Conservation (phyloP, 2,113 vertebrate species). For the Hucho hucho region DNA sequence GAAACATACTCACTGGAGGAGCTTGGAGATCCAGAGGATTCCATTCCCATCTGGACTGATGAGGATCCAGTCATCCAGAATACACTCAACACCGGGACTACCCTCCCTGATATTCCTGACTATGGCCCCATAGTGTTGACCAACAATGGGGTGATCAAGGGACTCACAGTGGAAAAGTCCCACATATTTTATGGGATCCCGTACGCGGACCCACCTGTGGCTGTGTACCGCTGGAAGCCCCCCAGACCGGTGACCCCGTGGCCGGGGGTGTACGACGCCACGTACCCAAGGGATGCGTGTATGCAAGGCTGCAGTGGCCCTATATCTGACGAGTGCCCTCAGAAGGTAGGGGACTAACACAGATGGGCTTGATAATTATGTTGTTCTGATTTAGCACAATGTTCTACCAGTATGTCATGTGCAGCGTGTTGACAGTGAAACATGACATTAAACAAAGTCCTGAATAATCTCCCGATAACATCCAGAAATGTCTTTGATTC, state of each 20-base stretch:
- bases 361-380: background rate
- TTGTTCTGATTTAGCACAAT: background rate
- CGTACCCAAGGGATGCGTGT: constrained; percentile 67
- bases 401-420: background rate
- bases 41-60: constrained; percentile 14
- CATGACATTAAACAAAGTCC: background rate
- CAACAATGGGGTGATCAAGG: constrained; percentile 59
- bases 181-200: constrained; percentile 75
- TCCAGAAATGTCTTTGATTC: background rate
- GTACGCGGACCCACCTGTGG: constrained; percentile 71
- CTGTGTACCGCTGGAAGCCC: constrained; percentile 71
- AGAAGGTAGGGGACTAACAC: constrained; percentile 53
- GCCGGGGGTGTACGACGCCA: constrained; percentile 66
- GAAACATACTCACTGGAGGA: constrained; percentile 38
- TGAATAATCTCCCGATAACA: background rate
- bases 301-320: constrained; percentile 67
- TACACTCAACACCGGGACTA: background rate
- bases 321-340: constrained; percentile 57
- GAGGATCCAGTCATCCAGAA: constrained; percentile 21
- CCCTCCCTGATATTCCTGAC: constrained; percentile 2
- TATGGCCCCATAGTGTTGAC: constrained; percentile 58
- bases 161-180: constrained; percentile 55
- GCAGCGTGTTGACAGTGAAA: background rate
- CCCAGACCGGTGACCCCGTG: constrained; percentile 63
- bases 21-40: constrained; percentile 10